Evolutionary conservation across 2,797 vertebrate species (phyloP).

Genomic region (Siniperca scherzeri): DNA sequence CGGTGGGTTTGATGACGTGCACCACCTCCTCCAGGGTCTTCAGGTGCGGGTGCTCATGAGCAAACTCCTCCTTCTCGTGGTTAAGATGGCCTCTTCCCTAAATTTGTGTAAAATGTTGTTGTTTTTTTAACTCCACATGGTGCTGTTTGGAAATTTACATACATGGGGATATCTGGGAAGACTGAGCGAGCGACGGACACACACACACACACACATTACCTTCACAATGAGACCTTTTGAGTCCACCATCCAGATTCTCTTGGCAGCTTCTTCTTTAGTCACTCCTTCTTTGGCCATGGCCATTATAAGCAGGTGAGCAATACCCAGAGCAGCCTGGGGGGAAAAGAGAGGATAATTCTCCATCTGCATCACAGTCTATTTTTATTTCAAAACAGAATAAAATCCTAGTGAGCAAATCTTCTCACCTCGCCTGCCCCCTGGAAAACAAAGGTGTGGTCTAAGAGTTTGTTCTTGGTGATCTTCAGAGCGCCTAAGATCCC

Average conservation of each 20-base stretch:
- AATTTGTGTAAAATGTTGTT: not conserved
- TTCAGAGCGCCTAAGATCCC: slow-evolving; percentile 93
- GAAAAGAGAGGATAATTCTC: not conserved
- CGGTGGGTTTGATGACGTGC: slow-evolving; percentile 92
- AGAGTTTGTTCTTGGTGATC: slow-evolving; percentile 94
- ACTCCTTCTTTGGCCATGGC: slow-evolving; percentile 96
- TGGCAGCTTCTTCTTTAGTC: slow-evolving; percentile 87
- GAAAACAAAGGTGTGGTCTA: slow-evolving; percentile 96
- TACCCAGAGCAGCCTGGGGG: slow-evolving; percentile 94
- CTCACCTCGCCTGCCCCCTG: slow-evolving; percentile 97
- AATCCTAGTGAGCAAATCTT: not conserved
- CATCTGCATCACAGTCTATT: slow-evolving; percentile 6
- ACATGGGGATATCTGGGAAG: no score
- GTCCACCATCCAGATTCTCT: slow-evolving; percentile 98
- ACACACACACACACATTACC: slow-evolving; percentile 78
- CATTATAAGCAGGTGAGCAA: slow-evolving; percentile 95
- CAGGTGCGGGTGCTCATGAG: slow-evolving; percentile 92
- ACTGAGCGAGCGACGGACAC: not conserved
- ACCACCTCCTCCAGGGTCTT: slow-evolving; percentile 95
- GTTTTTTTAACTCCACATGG: no score
- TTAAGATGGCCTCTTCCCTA: slow-evolving; percentile 93
- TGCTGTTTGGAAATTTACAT: not conserved
- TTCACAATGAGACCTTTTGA: slow-evolving; percentile 97
- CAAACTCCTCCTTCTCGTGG: slow-evolving; percentile 95
- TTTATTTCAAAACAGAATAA: slow-evolving; percentile 2